These are phyloP conservation scores for Nesogale talazaci DNA, from an alignment of 2,113 vertebrate species.

Conservation along the genomic window DNA sequence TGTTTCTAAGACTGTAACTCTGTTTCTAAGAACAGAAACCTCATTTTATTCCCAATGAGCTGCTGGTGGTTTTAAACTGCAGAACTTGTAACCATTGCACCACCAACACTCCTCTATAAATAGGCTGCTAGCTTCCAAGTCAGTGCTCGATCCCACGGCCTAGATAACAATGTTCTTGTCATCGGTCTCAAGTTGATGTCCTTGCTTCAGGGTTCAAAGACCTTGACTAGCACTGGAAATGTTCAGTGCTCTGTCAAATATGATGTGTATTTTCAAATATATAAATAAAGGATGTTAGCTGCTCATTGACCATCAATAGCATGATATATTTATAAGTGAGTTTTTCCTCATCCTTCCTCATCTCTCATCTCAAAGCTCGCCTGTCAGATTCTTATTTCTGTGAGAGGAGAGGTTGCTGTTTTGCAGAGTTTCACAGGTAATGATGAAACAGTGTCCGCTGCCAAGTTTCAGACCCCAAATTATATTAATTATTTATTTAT, in stretches of 20 bases:
- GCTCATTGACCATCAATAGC: neutral
- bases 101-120: neutral
- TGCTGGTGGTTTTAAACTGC: no score
- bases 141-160: neutral
- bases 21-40: no score
- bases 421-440: neutral
- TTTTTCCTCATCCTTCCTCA: neutral
- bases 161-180: neutral
- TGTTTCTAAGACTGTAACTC: no score
- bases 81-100: no score
- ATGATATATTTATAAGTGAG: neutral
- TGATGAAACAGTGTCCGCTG: slow-evolving; percentile 20
- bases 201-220: neutral
- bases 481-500: neutral
- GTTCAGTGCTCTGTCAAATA: neutral
- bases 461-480: neutral
- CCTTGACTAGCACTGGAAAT: neutral
- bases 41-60: no score
- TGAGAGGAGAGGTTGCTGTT: neutral
- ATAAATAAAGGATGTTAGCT: neutral
- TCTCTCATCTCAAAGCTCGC: neutral
- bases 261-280: neutral
- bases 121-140: neutral
- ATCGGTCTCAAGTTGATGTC: neutral
- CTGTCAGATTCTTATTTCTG: neutral